phyloP scores from a whole-genome alignment of 2,888 invertebrate species.

The Drosophila anceps region DNA sequence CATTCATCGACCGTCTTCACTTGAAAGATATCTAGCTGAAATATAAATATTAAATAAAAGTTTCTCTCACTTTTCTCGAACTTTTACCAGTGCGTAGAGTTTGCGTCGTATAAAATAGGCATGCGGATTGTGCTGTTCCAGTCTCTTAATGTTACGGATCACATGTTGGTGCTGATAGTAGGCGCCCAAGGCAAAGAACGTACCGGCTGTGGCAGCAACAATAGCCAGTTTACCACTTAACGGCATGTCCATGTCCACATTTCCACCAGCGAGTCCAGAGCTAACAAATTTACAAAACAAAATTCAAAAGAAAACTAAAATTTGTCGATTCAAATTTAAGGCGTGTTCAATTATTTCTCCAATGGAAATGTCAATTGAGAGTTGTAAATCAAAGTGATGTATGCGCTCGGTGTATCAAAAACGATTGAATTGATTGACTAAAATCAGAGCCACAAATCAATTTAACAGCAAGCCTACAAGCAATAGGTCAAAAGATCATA shows the following conservation, averaged over 20 bases:
- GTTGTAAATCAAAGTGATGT: conserved; percentile 25
- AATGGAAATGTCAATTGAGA: conserved; percentile 6
- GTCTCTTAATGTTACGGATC: conserved; percentile 53
- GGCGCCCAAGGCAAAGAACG: conserved; percentile 72
- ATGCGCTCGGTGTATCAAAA: not conserved
- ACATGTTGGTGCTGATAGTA: conserved; percentile 74
- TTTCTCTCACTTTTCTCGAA: not conserved
- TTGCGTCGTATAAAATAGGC: conserved; percentile 72
- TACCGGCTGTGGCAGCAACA: conserved; percentile 68
- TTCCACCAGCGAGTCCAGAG: conserved; percentile 1
- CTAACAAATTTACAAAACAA: conserved; percentile 23
- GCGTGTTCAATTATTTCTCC: not conserved
- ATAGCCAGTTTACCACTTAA: conserved; percentile 55
- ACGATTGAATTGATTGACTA: not conserved
- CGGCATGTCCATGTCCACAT: conserved; percentile 48
- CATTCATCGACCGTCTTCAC: conserved; percentile 9
- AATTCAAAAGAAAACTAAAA: conserved; percentile 7
- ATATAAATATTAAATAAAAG: not conserved
- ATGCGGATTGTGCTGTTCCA: conserved; percentile 69
- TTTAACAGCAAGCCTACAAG: too few species aligned
- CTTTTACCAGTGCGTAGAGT: conserved; percentile 58
- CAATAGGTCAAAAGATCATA: not conserved
- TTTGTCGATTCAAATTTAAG: conserved; percentile 15
- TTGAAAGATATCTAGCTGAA: conserved; percentile 57
- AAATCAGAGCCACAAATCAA: not conserved